Evolutionary conservation across 2,797 vertebrate species (phyloP), one percentile per base, ranked within the genome.

Genomic region (Distichodus sexfasciatus): DNA sequence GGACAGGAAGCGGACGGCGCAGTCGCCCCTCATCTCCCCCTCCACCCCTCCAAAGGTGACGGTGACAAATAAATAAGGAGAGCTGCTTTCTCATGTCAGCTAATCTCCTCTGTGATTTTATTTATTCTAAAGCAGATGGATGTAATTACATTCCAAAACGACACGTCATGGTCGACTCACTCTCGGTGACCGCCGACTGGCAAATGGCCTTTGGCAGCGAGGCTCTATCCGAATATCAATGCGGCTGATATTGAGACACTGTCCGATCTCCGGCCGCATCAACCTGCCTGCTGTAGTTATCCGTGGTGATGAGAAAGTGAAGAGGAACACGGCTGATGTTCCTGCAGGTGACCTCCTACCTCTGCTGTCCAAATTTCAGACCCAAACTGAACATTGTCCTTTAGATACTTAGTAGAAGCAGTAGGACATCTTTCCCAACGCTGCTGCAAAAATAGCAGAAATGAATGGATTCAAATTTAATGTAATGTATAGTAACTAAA

Each of bases 131-230:
- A 86, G 81, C 83, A 86, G 84, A 82, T 80, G 81, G 78, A 80
- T 76, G 84, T 85, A 85, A 88, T 90, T 85, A 87, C 82, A 87
- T 87, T 78, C 77, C 72, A 79, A 86, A 79, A 84, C 73, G 71
- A 51, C 68, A 74, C 66, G 78, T 87, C 88, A 86, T 82, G 83
- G 64, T 62, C 59, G 80, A 76, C 76, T 86, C 75, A 71, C 65
- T 79, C 75, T 66, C 75, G 26, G 73, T 48, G 53, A 41, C 64
- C 58, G 44, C 73, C 53, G 74, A 67, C 35, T 46, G 79, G 75
- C 81, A 87, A 88, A 90, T 83, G 57, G 47, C 70, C 83, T 79
- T 70, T 83, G 88, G 87, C 88, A 76, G 74, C 71, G 78, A 62
- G 23, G 48, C 75, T 46, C 35, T 75, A 67, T 74, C 59, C 68